phyloP scores from a whole-genome alignment of 2,888 invertebrate genomes.

The Ypsolopha sequella region DNA sequence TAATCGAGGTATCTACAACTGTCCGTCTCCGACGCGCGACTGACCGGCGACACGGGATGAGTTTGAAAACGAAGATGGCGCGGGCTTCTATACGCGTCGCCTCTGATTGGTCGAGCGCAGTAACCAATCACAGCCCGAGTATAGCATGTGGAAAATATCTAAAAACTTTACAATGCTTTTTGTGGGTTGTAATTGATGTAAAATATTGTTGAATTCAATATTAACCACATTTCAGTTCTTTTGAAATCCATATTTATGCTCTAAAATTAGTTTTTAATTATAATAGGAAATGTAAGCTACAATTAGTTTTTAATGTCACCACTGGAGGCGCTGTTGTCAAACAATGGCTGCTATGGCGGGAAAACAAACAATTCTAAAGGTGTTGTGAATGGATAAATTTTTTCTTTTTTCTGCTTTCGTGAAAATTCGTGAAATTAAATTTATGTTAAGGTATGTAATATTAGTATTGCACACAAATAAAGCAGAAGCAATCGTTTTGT shows the following conservation, averaged over 20 bases:
- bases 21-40: slow-evolving; percentile 77
- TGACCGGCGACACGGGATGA: slow-evolving; percentile 75
- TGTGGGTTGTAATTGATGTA: slow-evolving; percentile 1
- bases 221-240: no score
- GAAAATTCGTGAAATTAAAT: no score
- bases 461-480: no score
- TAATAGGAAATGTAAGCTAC: slow-evolving; percentile 11
- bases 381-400: slow-evolving; percentile 5
- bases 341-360: slow-evolving; percentile 32
- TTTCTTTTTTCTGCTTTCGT: not conserved
- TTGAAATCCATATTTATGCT: no score
- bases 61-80: slow-evolving; percentile 90
- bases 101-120: slow-evolving; percentile 44
- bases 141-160: slow-evolving; percentile 33
- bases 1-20: slow-evolving; percentile 56
- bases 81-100: slow-evolving; percentile 62
- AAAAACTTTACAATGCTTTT: not conserved
- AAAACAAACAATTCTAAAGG: slow-evolving; percentile 23
- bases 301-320: slow-evolving; percentile 29
- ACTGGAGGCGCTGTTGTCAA: slow-evolving; percentile 24
- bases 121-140: slow-evolving; percentile 35
- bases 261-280: not conserved
- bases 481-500: no score
- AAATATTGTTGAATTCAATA: not conserved
- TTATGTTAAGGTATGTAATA: no score